Conservation (phyloP, 1,140 invertebrate species). For the Drosophila ercepeae region DNA sequence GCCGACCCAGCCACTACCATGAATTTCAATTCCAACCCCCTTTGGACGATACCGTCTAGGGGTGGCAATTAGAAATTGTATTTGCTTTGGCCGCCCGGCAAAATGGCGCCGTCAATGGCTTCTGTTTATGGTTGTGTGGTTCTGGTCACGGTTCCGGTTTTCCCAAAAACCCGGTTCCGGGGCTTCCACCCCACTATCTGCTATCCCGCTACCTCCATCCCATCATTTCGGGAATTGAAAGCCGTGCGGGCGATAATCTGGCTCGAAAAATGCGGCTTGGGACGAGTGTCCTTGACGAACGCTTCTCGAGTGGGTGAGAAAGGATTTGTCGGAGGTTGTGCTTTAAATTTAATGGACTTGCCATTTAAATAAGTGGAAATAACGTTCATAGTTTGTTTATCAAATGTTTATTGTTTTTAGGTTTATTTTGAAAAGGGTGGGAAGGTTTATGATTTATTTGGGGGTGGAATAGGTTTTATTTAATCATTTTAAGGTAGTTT, state of each 20-base stretch:
- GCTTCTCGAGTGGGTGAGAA: slow-evolving; percentile 45
- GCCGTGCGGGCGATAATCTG: slow-evolving; percentile 52
- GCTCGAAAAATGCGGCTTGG: not conserved
- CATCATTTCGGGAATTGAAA: slow-evolving; percentile 32
- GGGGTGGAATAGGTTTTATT: not conserved
- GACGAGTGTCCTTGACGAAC: slow-evolving; percentile 43
- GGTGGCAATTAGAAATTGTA: slow-evolving; percentile 74
- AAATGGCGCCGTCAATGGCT: slow-evolving; percentile 54
- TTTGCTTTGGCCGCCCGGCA: slow-evolving; percentile 53
- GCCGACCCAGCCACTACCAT: slow-evolving; percentile 21
- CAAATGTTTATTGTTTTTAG: not conserved
- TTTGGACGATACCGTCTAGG: slow-evolving; percentile 20
- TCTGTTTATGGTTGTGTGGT: slow-evolving; percentile 27
- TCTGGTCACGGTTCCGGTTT: slow-evolving; percentile 45
- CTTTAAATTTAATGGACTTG: slow-evolving; percentile 25
- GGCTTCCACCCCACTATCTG: not conserved
- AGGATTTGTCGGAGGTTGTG: slow-evolving; percentile 27
- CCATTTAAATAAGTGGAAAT: not conserved
- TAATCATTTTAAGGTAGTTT: too few relatives aligned
- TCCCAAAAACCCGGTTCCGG: not conserved
- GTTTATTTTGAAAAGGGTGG: not conserved
- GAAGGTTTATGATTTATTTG: not conserved
- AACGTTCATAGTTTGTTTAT: not conserved
- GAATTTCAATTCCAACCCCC: slow-evolving; percentile 67
- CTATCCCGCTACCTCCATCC: too few relatives aligned